These are phyloP conservation scores for Battus philenor DNA, from an alignment of 1,140 invertebrate species.

Conservation along the genomic window DNA sequence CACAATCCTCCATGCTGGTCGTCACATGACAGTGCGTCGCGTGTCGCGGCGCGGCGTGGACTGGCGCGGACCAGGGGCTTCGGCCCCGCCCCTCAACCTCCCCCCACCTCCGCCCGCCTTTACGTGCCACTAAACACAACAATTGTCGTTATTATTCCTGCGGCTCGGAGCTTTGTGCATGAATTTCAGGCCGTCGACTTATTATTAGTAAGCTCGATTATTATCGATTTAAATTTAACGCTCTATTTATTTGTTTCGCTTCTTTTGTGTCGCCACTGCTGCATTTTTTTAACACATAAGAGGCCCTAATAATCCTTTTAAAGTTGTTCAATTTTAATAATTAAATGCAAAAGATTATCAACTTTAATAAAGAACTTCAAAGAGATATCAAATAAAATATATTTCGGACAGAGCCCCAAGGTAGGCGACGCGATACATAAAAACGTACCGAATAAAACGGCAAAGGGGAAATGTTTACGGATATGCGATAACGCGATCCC, in stretches of 20 bases:
- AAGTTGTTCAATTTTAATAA: too few species aligned
- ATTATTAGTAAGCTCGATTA: constrained; percentile 65
- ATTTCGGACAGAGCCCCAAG: background rate
- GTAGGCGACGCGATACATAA: background rate
- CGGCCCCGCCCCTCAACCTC: constrained; percentile 27
- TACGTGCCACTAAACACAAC: constrained; percentile 75
- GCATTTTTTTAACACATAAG: too few species aligned
- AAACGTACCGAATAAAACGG: constrained; percentile 35
- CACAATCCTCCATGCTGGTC: constrained; percentile 66
- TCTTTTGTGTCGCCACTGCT: too few species aligned
- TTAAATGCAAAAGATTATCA: too few species aligned
- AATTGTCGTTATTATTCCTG: constrained; percentile 75
- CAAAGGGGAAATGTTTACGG: constrained; percentile 57
- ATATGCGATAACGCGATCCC: constrained; percentile 43
- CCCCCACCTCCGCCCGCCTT: constrained; percentile 34
- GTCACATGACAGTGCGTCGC: constrained; percentile 63
- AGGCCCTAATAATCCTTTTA: too few species aligned
- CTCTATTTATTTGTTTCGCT: constrained; percentile 63
- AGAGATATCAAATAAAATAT: too few species aligned
- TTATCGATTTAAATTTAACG: constrained; percentile 70
- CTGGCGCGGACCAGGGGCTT: constrained; percentile 25
- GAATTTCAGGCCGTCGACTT: constrained; percentile 74
- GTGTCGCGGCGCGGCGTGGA: constrained; percentile 50
- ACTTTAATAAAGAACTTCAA: too few species aligned
- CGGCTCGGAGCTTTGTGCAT: constrained; percentile 72